Conservation (phyloP, 2,113 vertebrate genomes). For the Cyprinodon brontotheroides region DNA sequence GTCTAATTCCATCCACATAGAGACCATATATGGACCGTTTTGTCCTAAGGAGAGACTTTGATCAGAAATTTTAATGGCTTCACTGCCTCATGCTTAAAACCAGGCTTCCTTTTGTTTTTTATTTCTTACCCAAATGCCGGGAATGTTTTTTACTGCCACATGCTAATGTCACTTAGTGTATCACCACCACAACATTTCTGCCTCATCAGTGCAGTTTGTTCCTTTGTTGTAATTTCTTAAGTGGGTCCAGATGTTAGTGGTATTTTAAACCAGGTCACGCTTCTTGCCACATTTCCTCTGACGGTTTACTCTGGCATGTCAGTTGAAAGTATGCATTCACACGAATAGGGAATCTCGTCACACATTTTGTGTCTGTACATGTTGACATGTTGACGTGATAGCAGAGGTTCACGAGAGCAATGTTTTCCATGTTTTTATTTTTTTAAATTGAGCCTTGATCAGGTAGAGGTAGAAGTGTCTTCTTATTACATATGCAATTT, state of each 20-base stretch:
- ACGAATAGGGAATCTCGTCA: constrained; percentile 10
- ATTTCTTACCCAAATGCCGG: constrained; percentile 17
- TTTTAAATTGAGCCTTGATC: neutral
- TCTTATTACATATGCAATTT: neutral
- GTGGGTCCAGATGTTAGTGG: constrained; percentile 46
- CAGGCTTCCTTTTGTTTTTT: neutral
- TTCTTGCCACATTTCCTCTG: constrained; percentile 55
- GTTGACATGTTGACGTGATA: neutral
- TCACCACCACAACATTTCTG: constrained; percentile 2
- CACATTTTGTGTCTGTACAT: neutral
- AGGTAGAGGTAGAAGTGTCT: too few species aligned
- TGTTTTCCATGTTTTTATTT: constrained; percentile 19
- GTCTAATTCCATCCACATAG: constrained; percentile 2
- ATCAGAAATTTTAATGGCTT: neutral
- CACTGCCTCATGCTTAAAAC: neutral
- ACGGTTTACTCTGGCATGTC: constrained; percentile 57
- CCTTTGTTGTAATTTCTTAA: constrained; percentile 29
- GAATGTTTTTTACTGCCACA: constrained; percentile 3
- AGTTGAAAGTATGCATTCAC: constrained; percentile 25
- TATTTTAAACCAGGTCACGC: constrained; percentile 27
- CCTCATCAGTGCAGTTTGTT: constrained; percentile 13
- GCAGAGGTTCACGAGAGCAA: constrained; percentile 3
- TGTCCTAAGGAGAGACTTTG: neutral
- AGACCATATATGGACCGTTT: neutral
- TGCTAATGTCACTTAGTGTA: neutral